Conservation (phyloP, 2,888 invertebrate species). For the Athetis lepigone region DNA sequence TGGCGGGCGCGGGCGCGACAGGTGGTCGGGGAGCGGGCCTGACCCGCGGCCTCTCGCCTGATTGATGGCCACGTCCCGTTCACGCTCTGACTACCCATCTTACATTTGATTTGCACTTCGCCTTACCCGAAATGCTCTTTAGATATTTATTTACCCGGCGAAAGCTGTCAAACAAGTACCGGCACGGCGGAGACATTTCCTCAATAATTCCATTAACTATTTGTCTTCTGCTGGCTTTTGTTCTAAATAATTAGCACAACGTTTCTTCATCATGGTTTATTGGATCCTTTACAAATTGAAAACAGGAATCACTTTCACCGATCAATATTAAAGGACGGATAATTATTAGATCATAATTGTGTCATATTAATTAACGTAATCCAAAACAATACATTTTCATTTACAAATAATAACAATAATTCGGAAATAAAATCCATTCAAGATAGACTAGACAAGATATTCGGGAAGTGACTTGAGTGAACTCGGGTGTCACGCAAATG, state of each 20-base stretch:
- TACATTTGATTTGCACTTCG: slow-evolving; percentile 75
- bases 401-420: slow-evolving; percentile 33
- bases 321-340: slow-evolving; percentile 8
- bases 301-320: slow-evolving; percentile 1
- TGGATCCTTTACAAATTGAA: neutral
- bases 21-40: slow-evolving; percentile 83
- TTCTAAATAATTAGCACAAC: slow-evolving; percentile 1
- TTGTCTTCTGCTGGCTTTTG: slow-evolving; percentile 5
- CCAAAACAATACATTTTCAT: slow-evolving; percentile 15
- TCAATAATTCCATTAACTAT: slow-evolving; percentile 11
- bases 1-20: slow-evolving; percentile 87
- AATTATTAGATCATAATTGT: slow-evolving; percentile 8
- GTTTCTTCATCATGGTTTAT: neutral
- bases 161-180: slow-evolving; percentile 12
- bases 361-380: slow-evolving; percentile 16
- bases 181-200: neutral
- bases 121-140: slow-evolving; percentile 35
- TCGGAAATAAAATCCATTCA: slow-evolving; percentile 33
- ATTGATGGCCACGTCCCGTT: slow-evolving; percentile 81
- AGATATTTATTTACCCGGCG: slow-evolving; percentile 26
- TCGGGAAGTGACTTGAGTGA: slow-evolving; percentile 68
- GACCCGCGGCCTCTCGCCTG: slow-evolving; percentile 82
- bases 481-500: slow-evolving; percentile 73
- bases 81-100: slow-evolving; percentile 74
- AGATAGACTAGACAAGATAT: slow-evolving; percentile 58